Evolutionary conservation across 2,888 invertebrate species (phyloP).

Genomic region (Sphaerophoria taeniata): DNA sequence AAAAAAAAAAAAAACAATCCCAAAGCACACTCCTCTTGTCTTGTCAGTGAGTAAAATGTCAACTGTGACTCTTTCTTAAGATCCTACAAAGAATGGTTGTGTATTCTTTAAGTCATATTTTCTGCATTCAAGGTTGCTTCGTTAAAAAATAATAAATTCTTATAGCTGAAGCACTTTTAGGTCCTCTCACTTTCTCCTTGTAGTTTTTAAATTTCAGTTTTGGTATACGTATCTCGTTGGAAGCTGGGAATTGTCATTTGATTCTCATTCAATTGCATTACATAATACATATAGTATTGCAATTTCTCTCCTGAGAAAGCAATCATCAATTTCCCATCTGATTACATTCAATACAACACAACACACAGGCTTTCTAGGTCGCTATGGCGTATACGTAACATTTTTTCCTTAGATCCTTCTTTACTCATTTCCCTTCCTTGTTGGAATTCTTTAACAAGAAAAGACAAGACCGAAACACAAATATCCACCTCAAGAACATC

Average conservation of each 20-base stretch:
- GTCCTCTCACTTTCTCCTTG: neutral
- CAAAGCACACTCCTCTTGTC: constrained; percentile 22
- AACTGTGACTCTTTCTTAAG: constrained; percentile 40
- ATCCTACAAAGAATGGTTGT: neutral
- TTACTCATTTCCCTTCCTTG: neutral
- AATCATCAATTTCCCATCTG: constrained; percentile 48
- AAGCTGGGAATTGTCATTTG: constrained; percentile 46
- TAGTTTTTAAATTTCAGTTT: neutral
- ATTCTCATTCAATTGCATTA: constrained; percentile 45
- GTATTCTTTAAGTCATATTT: neutral
- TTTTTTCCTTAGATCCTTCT: constrained; percentile 19
- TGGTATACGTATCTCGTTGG: neutral
- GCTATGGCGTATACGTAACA: constrained; percentile 53
- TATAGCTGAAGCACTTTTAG: constrained; percentile 24
- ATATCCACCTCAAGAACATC: constrained; percentile 45
- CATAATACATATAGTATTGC: constrained; percentile 31
- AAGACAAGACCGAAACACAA: neutral
- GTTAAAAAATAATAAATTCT: constrained; percentile 28
- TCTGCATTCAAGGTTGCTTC: constrained; percentile 28
- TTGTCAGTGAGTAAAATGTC: constrained; percentile 42
- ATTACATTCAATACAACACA: constrained; percentile 18
- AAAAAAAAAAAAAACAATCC: constrained; percentile 53
- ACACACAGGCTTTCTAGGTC: constrained; percentile 3
- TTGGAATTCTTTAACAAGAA: neutral
- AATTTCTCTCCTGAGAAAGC: constrained; percentile 24